Evolutionary conservation across 2,113 vertebrate genomes (phyloP), one percentile per base, ranked within the genome.

Genomic region (Pyxicephalus adspersus): DNA sequence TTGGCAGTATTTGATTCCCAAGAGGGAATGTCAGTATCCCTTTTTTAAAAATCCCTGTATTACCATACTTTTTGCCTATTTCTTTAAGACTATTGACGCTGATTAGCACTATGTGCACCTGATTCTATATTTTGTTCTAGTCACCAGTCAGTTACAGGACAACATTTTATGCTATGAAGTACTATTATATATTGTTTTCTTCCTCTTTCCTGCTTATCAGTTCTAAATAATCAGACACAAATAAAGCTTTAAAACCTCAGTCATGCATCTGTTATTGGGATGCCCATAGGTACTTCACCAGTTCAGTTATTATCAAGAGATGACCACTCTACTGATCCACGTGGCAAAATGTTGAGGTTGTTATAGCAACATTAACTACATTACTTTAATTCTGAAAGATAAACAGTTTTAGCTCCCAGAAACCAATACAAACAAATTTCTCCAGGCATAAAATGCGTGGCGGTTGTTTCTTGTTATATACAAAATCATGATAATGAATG

Each of bases 321-420:
- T 70, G 67, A 70, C 67, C 45, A 70, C 67, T 70, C 45, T 9
- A 70, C 8, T 26, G 15, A 50, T 68, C 51, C 22, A 26, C 17
- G n/a, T 51, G 23, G 38, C 52, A 26, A 52, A 70, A 52, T 70
- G 18, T 19, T 70, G 23, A 9, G 17, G 67, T 70, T 54, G 16
- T 25, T 52, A 70, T 70, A 23, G 29, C 16, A 70, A 52, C 67
- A 26, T 70, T 13, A 19, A 52, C 26, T 11, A 23, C 23, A 26
- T 28, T 22, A 52, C 6, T 4, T 54, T 28, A 16, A 26, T 52
- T 19, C 16, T 1, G 16, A 5, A 4, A 70, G 23, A 70, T 52
- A 70, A 70, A 11, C 45, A 70, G 2, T 23, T 26, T 38, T 8
- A 64, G 17, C 52, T 52, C 11, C 67, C 45, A 4, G 26, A 22